phyloP scores from a whole-genome alignment of 2,113 vertebrate species.

The Mungos mungo region DNA sequence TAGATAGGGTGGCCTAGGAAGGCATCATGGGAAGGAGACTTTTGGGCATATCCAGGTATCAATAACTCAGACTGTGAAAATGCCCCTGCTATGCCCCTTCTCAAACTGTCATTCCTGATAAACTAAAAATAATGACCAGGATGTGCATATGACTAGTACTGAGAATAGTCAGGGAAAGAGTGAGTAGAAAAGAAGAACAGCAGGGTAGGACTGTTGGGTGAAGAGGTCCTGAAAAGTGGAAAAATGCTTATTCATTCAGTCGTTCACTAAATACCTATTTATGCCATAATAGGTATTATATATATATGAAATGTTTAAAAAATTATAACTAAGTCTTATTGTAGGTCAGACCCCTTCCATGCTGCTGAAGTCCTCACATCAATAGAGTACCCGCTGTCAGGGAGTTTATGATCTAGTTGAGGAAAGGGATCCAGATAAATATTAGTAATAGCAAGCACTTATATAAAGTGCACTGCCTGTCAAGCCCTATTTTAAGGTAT shows the following conservation, averaged over 20 bases:
- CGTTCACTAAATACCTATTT: not conserved
- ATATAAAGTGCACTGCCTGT: not conserved
- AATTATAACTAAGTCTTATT: not conserved
- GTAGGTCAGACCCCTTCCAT: not conserved
- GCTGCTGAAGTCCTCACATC: not conserved
- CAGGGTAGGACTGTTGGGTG: too few species aligned
- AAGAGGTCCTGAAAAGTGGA: not conserved
- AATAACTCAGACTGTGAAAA: not conserved
- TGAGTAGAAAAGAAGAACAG: not conserved
- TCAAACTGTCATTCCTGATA: not conserved
- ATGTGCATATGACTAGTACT: not conserved
- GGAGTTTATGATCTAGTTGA: not conserved
- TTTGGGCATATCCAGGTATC: not conserved
- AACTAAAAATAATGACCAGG: not conserved
- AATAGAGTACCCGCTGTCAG: fast-evolving
- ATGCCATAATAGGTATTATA: not conserved
- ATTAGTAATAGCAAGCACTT: not conserved
- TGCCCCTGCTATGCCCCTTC: not conserved
- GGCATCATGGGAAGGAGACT: not conserved
- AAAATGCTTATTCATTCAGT: not conserved
- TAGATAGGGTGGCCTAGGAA: not conserved
- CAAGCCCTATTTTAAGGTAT: not conserved
- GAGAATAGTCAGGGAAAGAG: not conserved
- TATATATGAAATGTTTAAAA: not conserved
- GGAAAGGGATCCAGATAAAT: not conserved